phyloP scores from a whole-genome alignment of 2,888 invertebrate genomes.

The Proisotoma minuta region DNA sequence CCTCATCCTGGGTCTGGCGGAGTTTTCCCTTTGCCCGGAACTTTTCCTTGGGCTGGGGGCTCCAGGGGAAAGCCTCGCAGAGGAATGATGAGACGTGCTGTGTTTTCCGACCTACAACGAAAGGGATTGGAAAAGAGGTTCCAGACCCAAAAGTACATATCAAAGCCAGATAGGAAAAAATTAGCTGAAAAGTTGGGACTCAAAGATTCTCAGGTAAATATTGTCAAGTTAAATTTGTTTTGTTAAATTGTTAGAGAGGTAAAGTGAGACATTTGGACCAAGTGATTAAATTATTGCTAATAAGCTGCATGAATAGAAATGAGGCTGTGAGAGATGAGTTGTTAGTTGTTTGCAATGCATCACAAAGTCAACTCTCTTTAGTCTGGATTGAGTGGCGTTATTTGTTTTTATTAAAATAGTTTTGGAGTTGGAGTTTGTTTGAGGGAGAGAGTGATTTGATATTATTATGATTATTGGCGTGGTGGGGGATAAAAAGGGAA shows the following conservation, averaged over 20 bases:
- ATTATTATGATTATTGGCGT: not conserved
- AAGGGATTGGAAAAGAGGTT: conserved; percentile 93
- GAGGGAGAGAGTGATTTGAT: not conserved
- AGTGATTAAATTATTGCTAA: too few species aligned
- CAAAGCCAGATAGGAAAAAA: conserved; percentile 96
- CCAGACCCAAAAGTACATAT: conserved; percentile 96
- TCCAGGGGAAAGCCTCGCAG: conserved; percentile 86
- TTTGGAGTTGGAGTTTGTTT: not conserved
- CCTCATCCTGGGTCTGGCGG: conserved; percentile 45
- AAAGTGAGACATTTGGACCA: too few species aligned
- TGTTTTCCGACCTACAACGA: conserved; percentile 92
- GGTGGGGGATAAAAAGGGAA: conserved; percentile 41
- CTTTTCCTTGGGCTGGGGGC: conserved; percentile 86
- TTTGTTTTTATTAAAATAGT: too few species aligned
- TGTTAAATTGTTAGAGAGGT: too few species aligned
- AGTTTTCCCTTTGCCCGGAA: conserved; percentile 53
- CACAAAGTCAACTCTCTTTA: too few species aligned
- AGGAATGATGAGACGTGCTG: conserved; percentile 95
- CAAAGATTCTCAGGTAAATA: conserved; percentile 88
- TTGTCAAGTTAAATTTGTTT: too few species aligned
- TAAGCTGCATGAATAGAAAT: too few species aligned
- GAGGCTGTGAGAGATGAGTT: too few species aligned
- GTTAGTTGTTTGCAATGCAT: too few species aligned
- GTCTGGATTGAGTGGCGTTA: too few species aligned
- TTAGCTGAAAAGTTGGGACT: conserved; percentile 91